phyloP scores from a whole-genome alignment of 2,888 invertebrate genomes.

The Parnassius mnemosyne region DNA sequence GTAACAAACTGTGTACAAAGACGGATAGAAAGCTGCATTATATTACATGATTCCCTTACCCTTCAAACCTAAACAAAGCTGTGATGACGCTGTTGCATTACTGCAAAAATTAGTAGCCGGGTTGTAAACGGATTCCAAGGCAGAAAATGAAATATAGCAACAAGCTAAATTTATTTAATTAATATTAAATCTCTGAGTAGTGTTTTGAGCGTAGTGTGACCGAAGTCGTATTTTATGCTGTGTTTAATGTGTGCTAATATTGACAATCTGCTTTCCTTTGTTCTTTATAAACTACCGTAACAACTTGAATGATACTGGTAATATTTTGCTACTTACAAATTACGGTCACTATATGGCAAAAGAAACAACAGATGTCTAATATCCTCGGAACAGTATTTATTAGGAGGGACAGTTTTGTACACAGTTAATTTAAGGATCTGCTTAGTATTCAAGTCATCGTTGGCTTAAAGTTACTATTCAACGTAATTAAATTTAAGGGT shows the following conservation, averaged over 20 bases:
- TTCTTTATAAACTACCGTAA: conserved; percentile 4
- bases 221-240: background rate
- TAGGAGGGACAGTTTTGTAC: conserved; percentile 1
- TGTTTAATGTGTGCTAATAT: background rate
- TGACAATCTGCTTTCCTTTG: conserved; percentile 5
- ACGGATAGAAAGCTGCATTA: no score
- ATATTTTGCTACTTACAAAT: conserved; percentile 18
- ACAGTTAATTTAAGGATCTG: background rate
- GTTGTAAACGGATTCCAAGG: no score
- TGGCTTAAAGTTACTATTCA: background rate
- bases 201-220: no score
- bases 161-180: no score
- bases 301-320: conserved; percentile 12
- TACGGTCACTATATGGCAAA: conserved; percentile 8
- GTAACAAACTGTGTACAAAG: no score
- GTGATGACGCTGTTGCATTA: no score
- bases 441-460: background rate
- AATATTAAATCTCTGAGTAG: no score
- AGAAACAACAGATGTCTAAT: conserved; percentile 23
- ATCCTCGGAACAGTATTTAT: conserved; percentile 6
- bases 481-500: background rate
- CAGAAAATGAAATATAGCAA: no score
- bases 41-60: no score
- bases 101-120: no score
- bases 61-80: no score